These are phyloP conservation scores for Paralvinella palmiformis DNA, from an alignment of 1,140 invertebrate genomes.

Conservation along the genomic window DNA sequence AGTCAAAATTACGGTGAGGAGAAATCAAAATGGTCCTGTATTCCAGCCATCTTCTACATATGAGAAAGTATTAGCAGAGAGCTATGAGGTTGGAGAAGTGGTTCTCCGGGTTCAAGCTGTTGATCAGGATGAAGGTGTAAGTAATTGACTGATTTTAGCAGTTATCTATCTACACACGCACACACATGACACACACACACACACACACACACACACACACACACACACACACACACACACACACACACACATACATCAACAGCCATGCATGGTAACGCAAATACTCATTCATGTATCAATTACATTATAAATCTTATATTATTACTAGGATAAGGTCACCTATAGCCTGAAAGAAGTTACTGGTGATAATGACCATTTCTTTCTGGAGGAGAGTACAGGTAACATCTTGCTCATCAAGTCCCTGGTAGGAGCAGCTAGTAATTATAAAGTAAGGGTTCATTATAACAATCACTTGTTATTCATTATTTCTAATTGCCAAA, in stretches of 20 bases:
- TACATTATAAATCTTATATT: no score
- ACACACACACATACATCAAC: no score
- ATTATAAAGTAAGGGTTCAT: constrained; percentile 1
- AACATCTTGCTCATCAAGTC: constrained; percentile 1
- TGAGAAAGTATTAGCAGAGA: constrained; percentile 8
- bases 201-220: not conserved
- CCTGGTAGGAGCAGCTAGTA: not conserved
- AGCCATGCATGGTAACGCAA: no score
- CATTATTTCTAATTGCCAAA: not conserved
- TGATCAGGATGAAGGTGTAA: constrained; percentile 9
- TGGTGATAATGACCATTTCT: constrained; percentile 2
- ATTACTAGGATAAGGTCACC: not conserved
- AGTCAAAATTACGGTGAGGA: constrained; percentile 3
- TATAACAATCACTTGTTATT: not conserved
- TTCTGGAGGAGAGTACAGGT: constrained; percentile 8
- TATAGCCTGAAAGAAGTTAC: not conserved
- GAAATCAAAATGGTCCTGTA: constrained; percentile 8
- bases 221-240: not conserved
- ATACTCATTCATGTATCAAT: no score
- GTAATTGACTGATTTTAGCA: not conserved
- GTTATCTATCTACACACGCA: not conserved
- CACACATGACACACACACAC: not conserved
- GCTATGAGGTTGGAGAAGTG: not conserved
- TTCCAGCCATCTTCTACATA: constrained; percentile 14
- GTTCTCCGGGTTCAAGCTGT: constrained; percentile 3